These are phyloP conservation scores for Chrysopilus asiliformis DNA, from an alignment of 2,888 invertebrate genomes.

Conservation along the genomic window DNA sequence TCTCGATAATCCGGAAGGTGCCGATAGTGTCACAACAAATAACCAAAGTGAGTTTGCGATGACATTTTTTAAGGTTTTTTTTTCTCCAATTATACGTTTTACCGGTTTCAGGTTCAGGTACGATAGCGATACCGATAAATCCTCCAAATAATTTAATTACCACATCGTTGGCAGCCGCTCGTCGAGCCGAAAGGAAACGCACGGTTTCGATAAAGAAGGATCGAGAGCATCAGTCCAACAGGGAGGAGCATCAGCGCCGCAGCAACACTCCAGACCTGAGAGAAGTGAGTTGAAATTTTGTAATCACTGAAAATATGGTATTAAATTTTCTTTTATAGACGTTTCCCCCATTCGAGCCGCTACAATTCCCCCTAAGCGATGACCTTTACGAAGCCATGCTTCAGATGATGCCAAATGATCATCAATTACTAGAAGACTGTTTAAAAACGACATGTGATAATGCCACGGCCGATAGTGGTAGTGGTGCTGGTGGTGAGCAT, in stretches of 20 bases:
- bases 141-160: conserved; percentile 12
- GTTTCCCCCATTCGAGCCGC: conserved; percentile 60
- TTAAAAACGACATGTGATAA: conserved; percentile 9
- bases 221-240: conserved; percentile 19
- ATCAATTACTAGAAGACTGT: conserved; percentile 27
- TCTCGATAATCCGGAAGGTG: conserved; percentile 23
- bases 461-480: not conserved
- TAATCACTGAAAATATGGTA: not conserved
- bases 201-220: conserved; percentile 31
- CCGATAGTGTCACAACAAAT: conserved; percentile 9
- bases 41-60: conserved; percentile 8
- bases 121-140: conserved; percentile 9
- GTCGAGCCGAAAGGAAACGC: conserved; percentile 28
- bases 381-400: conserved; percentile 55
- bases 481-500: not conserved
- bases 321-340: conserved; percentile 30
- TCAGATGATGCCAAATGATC: conserved; percentile 52
- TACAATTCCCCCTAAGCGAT: conserved; percentile 60
- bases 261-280: conserved; percentile 40
- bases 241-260: conserved; percentile 30
- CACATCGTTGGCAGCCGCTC: conserved; percentile 15
- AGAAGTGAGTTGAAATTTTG: conserved; percentile 28
- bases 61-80: conserved; percentile 1
- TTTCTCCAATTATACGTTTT: conserved; percentile 10
- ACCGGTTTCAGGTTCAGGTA: conserved; percentile 10